Percentiles rank a stretch among this genome's conserved stretches.
Evolutionary conservation across 2,113 vertebrate species (phyloP).

Genomic region (Thinocorus orbignyianus): DNA sequence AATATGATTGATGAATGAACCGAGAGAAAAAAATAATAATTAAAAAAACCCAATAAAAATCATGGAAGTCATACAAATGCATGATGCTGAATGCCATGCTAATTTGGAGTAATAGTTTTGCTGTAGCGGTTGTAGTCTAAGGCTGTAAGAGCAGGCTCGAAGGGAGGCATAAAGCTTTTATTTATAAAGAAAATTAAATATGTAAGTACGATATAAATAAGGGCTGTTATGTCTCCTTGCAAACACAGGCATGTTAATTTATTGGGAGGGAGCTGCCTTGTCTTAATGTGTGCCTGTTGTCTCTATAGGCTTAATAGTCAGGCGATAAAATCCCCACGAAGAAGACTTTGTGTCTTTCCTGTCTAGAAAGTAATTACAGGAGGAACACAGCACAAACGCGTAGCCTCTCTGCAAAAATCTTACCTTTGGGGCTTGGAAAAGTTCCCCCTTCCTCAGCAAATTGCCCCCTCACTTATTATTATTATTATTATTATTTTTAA

Average conservation of each 20-base stretch:
- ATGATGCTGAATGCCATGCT: not conserved
- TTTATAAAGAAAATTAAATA: constrained; percentile 46
- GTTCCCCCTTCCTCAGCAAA: not conserved
- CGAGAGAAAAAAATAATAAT: constrained; percentile 1
- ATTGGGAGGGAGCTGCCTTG: not conserved
- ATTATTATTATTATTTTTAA: not conserved
- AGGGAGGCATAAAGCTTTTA: constrained; percentile 32
- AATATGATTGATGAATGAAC: constrained; percentile 48
- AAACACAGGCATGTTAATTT: not conserved
- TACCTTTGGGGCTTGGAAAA: not conserved
- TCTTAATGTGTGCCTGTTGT: not conserved
- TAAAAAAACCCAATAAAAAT: not conserved
- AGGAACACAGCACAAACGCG: not conserved
- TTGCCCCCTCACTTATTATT: not conserved
- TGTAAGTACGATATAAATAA: constrained; percentile 15
- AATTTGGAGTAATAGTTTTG: constrained; percentile 28
- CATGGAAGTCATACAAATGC: not conserved
- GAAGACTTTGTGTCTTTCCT: not conserved
- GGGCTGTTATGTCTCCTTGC: not conserved
- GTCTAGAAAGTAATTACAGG: not conserved
- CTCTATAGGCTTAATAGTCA: not conserved
- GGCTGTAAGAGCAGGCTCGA: not conserved
- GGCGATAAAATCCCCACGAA: not conserved
- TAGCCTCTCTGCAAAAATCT: not conserved
- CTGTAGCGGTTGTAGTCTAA: constrained; percentile 6